These are phyloP conservation scores for Ephydatia muelleri DNA, from an alignment of 37 sponge, comb jelly and placozoan genomes.

Conservation along the genomic window DNA sequence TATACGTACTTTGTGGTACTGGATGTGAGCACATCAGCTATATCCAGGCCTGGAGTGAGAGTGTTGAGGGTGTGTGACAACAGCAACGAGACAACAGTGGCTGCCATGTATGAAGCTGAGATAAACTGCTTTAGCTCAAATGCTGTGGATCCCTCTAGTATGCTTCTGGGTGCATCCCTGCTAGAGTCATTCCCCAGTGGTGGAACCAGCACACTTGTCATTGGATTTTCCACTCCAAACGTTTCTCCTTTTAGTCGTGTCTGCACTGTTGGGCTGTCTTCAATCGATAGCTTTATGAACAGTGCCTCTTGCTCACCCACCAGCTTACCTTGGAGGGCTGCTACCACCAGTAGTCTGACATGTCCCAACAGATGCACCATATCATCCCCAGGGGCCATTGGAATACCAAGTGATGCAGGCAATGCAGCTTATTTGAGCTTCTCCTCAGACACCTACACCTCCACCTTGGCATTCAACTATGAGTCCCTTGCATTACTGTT, in stretches of 20 bases:
- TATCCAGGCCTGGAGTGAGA: background rate
- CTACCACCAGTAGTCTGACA: background rate
- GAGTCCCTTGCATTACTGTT: background rate
- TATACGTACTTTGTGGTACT: constrained; percentile 20
- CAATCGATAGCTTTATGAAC: background rate
- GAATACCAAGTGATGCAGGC: background rate
- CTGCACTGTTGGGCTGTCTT: constrained; percentile 12
- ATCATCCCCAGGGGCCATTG: background rate
- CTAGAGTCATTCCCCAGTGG: background rate
- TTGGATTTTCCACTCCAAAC: background rate
- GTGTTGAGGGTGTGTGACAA: constrained; percentile 21
- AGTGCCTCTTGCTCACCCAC: background rate
- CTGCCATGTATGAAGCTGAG: constrained; percentile 9
- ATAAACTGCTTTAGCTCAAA: background rate
- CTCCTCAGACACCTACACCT: background rate
- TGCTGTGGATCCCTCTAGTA: background rate
- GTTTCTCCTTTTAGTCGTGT: background rate
- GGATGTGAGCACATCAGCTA: background rate
- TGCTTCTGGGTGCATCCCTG: background rate
- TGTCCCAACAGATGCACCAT: background rate
- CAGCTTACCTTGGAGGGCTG: background rate
- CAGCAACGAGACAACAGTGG: background rate
- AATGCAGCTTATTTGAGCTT: background rate
- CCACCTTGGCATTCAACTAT: constrained; percentile 1
- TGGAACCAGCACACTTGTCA: background rate